Evolutionary conservation across 1,140 invertebrate species (phyloP).

Genomic region (Carcinoscorpius rotundicauda): DNA sequence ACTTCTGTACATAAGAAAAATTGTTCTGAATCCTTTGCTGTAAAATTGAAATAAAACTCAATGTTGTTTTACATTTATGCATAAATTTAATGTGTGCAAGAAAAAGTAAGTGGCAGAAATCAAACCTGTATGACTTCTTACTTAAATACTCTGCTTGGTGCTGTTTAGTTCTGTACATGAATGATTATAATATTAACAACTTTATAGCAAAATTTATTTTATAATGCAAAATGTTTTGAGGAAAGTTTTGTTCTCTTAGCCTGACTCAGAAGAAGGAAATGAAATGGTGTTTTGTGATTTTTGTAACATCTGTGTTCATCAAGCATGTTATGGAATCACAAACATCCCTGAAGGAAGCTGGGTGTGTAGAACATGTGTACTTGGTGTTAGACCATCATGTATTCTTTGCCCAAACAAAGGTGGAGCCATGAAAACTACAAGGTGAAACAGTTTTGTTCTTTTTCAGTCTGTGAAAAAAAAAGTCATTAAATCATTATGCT

Average conservation of each 20-base stretch:
- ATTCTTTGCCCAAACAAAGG: constrained; percentile 89
- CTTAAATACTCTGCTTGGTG: too few species aligned
- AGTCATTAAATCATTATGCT: too few species aligned
- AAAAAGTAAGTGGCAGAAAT: too few species aligned
- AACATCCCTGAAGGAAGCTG: constrained; percentile 91
- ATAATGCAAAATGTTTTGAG: background rate
- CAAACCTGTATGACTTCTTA: too few species aligned
- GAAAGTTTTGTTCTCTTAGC: constrained; percentile 37
- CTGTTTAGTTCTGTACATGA: background rate
- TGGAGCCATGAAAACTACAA: constrained; percentile 95
- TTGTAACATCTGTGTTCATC: constrained; percentile 98
- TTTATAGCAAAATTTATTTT: background rate
- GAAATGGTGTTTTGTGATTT: constrained; percentile 99
- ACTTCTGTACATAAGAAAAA: too few species aligned
- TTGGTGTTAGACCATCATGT: constrained; percentile 61
- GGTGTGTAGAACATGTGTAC: constrained; percentile 80
- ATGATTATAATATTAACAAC: background rate
- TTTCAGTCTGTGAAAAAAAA: too few species aligned
- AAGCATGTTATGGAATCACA: constrained; percentile 94
- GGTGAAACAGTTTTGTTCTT: background rate
- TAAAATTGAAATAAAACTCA: too few species aligned
- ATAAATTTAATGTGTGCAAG: too few species aligned
- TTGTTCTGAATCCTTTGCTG: too few species aligned
- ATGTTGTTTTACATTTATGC: too few species aligned
- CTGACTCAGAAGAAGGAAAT: constrained; percentile 94